Evolutionary conservation across 2,113 vertebrate genomes (phyloP), one percentile per base, ranked within the genome.

Genomic region (Felis chaus): DNA sequence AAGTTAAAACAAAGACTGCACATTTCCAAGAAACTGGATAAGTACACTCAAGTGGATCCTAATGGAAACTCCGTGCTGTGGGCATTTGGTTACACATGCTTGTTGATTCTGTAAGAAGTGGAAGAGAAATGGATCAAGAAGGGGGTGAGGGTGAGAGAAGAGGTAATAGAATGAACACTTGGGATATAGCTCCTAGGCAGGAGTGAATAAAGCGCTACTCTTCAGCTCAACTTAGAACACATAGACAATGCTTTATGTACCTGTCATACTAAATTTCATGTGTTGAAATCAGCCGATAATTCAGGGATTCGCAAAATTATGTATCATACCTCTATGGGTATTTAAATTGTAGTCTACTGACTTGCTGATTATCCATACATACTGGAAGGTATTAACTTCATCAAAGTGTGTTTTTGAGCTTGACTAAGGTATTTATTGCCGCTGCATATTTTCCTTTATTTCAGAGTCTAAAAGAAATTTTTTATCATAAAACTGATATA

Each of bases 1-100:
- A 90, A 95, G 80, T 69, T 94, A 96, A 97, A 97, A 98, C 89
- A 98, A 97, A 97, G 89, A 18, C 89, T 68, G 80, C 66, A 82
- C n/a, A 33, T 66, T 96, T 97, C 82, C 91, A 95, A 96, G 85
- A 86, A 85, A 71, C 65, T 89, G 89, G 41, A 2, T 74, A 81
- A 86, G 65, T 85, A 84, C 29, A 92, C 50, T 76, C 94, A 91
- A 95, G 63, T 93, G 79, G 55, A 36, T 65, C 63, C 48, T 92
- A 45, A 29, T 36, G 53, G 66, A 41, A 97, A 93, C 14, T 31
- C 39, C 45, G 7, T 19, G 21, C 25, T 81, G 12, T 78, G 53
- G 63, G 45, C 81, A 79, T 73, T 95, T 31, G 19, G 53, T 90
- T 92, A 81, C 55, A 82, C 87, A 90, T 27, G n/a, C 61, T 74